phyloP scores from a whole-genome alignment of 1,140 invertebrate species.

The Conus ventricosus region DNA sequence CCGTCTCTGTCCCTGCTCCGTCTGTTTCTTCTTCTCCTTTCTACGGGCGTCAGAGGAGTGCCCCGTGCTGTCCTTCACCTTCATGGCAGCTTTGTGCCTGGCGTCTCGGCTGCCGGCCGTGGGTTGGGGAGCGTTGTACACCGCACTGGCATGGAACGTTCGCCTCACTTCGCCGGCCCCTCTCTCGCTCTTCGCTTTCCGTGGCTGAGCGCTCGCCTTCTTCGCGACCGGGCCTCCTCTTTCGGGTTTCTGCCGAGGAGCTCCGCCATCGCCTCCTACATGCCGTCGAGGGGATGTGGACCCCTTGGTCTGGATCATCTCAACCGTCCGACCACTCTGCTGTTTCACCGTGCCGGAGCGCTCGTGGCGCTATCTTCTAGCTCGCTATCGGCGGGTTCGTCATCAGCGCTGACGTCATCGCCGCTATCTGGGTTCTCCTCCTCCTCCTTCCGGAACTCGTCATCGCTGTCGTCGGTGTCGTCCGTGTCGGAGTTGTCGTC shows the following conservation, averaged over 20 bases:
- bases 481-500: conserved; percentile 28
- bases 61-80: neutral
- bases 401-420: neutral
- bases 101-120: neutral
- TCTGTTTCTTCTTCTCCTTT: neutral
- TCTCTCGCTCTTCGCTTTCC: neutral
- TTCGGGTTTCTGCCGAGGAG: neutral
- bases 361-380: neutral
- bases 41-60: neutral
- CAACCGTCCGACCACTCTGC: too few species aligned
- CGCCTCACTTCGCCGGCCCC: neutral
- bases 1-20: neutral
- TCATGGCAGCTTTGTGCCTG: neutral
- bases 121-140: neutral
- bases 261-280: neutral
- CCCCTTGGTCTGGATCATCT: neutral
- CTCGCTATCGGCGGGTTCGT: neutral
- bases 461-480: conserved; percentile 15
- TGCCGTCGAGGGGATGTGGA: neutral
- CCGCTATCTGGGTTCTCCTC: neutral
- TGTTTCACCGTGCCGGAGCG: neutral
- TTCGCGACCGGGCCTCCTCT: neutral
- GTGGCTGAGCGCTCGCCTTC: neutral
- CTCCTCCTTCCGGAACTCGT: conserved; percentile 11
- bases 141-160: neutral